A percentile compares a stretch with the other conserved stretches of the same genome.
phyloP scores from a whole-genome alignment of 2,888 invertebrate genomes.

The Platerodrilus igneus region DNA sequence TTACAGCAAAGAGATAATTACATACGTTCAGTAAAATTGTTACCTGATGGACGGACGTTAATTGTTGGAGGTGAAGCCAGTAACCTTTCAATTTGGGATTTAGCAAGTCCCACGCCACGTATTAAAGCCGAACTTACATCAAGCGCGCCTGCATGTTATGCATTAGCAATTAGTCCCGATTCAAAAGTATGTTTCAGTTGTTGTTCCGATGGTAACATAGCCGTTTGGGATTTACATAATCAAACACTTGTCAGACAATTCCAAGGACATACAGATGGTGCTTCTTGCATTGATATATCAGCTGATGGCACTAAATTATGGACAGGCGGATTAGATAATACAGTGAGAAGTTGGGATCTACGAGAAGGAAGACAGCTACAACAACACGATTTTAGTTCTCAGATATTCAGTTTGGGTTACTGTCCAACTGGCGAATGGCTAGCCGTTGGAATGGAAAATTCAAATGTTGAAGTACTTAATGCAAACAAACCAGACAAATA shows the following conservation, averaged over 20 bases:
- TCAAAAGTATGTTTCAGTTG: slow-evolving; percentile 97
- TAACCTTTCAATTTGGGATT: slow-evolving; percentile 92
- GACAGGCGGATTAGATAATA: slow-evolving; percentile 94
- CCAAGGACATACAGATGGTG: slow-evolving; percentile 93
- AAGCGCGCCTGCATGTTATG: slow-evolving; percentile 93
- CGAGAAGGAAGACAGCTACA: slow-evolving; percentile 87
- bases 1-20: slow-evolving; percentile 88
- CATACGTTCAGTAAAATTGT: slow-evolving; percentile 88
- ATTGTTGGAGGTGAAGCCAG: slow-evolving; percentile 96
- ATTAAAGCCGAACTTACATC: slow-evolving; percentile 93
- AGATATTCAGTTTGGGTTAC: slow-evolving; percentile 92
- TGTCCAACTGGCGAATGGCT: slow-evolving; percentile 95
- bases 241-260: slow-evolving; percentile 87
- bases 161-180: slow-evolving; percentile 93
- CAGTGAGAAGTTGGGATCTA: slow-evolving; percentile 87
- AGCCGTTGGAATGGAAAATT: slow-evolving; percentile 96
- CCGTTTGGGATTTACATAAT: slow-evolving; percentile 96
- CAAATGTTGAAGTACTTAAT: slow-evolving; percentile 87
- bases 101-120: slow-evolving; percentile 84
- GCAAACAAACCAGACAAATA: slow-evolving; percentile 90
- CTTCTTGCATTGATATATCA: slow-evolving; percentile 92
- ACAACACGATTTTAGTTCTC: slow-evolving; percentile 89
- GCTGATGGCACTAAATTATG: slow-evolving; percentile 89
- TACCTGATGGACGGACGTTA: slow-evolving; percentile 88
- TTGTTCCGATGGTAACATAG: slow-evolving; percentile 95